Evolutionary conservation across 2,888 invertebrate genomes (phyloP).

Genomic region (Monochamus alternatus): DNA sequence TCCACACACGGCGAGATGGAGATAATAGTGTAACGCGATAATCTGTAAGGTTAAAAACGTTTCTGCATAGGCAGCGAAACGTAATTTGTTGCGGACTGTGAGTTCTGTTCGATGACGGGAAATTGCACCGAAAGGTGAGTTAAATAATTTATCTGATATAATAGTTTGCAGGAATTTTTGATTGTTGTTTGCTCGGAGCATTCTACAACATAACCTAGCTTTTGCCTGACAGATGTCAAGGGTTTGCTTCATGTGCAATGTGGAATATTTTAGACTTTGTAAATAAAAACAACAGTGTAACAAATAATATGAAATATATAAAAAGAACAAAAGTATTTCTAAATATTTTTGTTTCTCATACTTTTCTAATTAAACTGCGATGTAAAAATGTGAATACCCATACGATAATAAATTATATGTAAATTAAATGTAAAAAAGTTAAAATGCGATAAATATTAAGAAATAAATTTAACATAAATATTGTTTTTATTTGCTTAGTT

Average conservation of each 20-base stretch:
- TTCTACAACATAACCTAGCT: constrained; percentile 12
- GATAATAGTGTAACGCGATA: background rate
- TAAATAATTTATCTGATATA: background rate
- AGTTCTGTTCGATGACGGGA: constrained; percentile 13
- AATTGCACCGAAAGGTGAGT: constrained; percentile 13
- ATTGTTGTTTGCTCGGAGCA: background rate
- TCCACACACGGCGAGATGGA: background rate
- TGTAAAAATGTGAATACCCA: no score
- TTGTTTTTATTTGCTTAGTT: no score
- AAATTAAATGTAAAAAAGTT: no score
- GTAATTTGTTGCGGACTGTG: background rate
- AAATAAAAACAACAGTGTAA: no score
- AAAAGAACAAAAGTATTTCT: no score
- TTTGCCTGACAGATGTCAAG: background rate
- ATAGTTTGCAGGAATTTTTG: background rate
- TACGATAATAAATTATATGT: no score
- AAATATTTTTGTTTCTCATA: no score
- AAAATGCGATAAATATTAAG: no score
- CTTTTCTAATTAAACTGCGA: no score
- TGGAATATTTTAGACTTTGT: no score
- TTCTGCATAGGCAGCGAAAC: background rate
- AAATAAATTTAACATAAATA: no score
- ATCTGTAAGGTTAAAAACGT: background rate
- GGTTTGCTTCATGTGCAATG: background rate
- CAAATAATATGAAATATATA: no score